Evolutionary conservation across 1,140 invertebrate genomes (phyloP), one percentile per base, ranked within the genome.

Genomic region (Pseudoatta argentina): DNA sequence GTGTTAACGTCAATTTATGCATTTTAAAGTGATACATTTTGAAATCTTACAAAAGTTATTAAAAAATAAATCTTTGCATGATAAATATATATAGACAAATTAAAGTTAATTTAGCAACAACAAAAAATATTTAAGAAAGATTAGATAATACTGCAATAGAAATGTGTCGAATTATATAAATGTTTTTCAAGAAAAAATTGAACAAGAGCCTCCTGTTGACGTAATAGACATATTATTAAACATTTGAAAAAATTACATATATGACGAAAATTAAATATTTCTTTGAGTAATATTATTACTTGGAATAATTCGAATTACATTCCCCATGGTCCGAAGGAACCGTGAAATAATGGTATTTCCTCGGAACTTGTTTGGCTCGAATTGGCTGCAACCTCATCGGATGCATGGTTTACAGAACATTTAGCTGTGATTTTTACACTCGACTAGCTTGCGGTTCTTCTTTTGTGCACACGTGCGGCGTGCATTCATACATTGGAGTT

Each of bases 351-450:
- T 48, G 7, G 34, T 21, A 57, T 24, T 72, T 72, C 34, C 24
- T 18, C 14, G 27, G n/a, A 27, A 81, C 16, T 24, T 6, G 44
- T 53, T 81, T 21, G 51, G 76, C 76, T 81, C 55, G 64, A 86
- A 27, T 81, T 71, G 85, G 6, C 21, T 16, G n/a, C n/a, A 61
- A 71, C 10, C 66, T 81, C 64, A 57, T 86, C 21, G 44, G 24
- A 18, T 16, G 76, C 55, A 55, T 61, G 77, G 82, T 81, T 87
- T 61, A 71, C 64, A 59, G 51, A 81, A 69, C 76, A 81, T 86
- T 86, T 86, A 79, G 55, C 66, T 51, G 53, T 55, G 64, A 69
- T 81, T 86, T 71, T 81, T 48, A 48, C 85, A 64, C 76, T 81
- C 27, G 48, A 69, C 21, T 71, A 30, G 18, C 53, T 59, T 44